Evolutionary conservation across 2,888 invertebrate genomes (phyloP), one percentile per base, ranked within the genome.

Genomic region (Dicyrtomina minuta): DNA sequence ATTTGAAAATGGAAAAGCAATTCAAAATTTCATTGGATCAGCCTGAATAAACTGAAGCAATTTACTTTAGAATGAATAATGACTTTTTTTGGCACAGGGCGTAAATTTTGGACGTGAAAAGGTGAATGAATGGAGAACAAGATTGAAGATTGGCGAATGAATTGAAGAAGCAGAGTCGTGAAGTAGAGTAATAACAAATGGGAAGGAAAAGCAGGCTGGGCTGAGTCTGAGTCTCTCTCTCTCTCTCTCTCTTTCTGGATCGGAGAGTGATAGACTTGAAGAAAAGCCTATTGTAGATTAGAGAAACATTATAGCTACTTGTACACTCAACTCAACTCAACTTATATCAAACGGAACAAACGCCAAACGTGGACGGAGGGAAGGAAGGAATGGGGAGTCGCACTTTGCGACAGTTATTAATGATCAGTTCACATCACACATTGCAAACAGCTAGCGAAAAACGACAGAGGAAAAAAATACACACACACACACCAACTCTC

Each of bases 361-460:
- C n/a, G 46, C 15, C 15, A 27, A 15, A 8, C 26, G n/a, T 13
- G 58, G 44, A 61, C 44, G 61, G 24, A 65, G 49, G 64, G 51
- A 51, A 65, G 64, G 64, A 65, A 72, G 73, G 70, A 75, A 73
- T 72, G 73, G 75, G 73, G 73, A 74, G 73, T 75, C 72, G 71
- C 70, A 75, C 70, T 70, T 68, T 67, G 72, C 72, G 75, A 75
- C 75, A 75, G 75, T 71, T 75, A 75, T 74, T 75, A 75, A 75
- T 75, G 75, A 74, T 70, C 73, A 69, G 67, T 68, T 74, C 74
- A 72, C 61, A 61, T 70, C 64, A 65, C 67, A 70, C 70, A 70
- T 67, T 62, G 66, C 62, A 70, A 67, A 70, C 46, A 58, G 66
- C 66, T 56, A 65, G 64, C 64, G 64, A 65, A 65, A 65, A 65